Base-by-base conservation (phyloP, 2,797 vertebrate species). In the Coendou prehensilis region DNA sequence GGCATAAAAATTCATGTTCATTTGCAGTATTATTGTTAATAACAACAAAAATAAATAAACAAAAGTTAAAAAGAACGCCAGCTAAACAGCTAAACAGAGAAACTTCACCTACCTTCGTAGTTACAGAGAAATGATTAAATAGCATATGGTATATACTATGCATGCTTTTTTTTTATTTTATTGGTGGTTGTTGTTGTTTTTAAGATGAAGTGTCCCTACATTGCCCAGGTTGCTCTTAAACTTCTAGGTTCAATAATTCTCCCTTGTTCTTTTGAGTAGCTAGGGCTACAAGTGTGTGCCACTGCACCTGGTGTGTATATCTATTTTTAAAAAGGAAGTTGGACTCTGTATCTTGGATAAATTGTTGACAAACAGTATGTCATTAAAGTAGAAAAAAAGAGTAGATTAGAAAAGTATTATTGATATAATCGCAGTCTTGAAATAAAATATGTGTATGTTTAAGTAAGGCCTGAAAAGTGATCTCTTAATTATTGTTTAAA, bases 401-500 rank as follows among this genome's bases (percentile, higher is more conserved):
- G 13, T 33, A 69, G 75, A 33, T 93, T 75, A 41, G 1, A 87
- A 41, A 10, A 75, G 45, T 86, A 86, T 80, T 92, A 86, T 83
- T 92, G 83, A 23, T 89, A n/a, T 37, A 33, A 56, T 90, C 6
- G 18, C 47, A 64, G 47, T 95, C 79, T 96, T 92, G 59, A 54
- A 91, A 18, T 88, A 84, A 86, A 89, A 64, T 71, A 10, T 80
- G 37, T 83, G 1, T 78, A 33, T 96, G 18, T 78, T 18, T 85
- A 45, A 71, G 10, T 85, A 76, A 96, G 59, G 13, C 7, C 73
- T 94, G 28, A 33, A 83, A 87, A 37, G 17, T 92, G 37, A 78
- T 80, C 75, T 93, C 79, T 79, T 57, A n/a, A 79, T n/a, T 41
- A 45, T 94, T 79, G 47, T 89, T 96, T 92, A 93, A 83, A 61